Evolutionary conservation across 2,888 invertebrate species (phyloP).

Genomic region (Limenitis camilla): DNA sequence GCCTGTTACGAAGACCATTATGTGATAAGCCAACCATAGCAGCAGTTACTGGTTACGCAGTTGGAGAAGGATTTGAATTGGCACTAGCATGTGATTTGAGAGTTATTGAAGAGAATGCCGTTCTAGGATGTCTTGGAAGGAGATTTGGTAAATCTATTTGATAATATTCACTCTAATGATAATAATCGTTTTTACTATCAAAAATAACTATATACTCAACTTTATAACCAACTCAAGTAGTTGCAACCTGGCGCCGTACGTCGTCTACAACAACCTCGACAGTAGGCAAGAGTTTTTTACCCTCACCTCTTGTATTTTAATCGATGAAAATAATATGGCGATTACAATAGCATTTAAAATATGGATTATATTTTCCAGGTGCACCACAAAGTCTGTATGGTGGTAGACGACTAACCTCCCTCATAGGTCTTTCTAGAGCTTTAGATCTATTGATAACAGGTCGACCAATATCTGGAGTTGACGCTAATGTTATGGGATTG

Average conservation of each 20-base stretch:
- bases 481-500: slow-evolving; percentile 88
- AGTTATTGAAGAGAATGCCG: slow-evolving; percentile 88
- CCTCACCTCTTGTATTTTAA: too few species aligned
- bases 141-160: slow-evolving; percentile 86
- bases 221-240: too few species aligned
- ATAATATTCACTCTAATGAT: too few species aligned
- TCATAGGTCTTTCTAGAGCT: slow-evolving; percentile 89
- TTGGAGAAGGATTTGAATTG: slow-evolving; percentile 93
- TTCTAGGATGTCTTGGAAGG: slow-evolving; percentile 89
- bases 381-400: slow-evolving; percentile 90
- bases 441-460: slow-evolving; percentile 94
- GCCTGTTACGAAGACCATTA: slow-evolving; percentile 68
- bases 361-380: slow-evolving; percentile 54
- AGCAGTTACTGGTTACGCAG: slow-evolving; percentile 91
- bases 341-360: background rate
- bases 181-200: too few species aligned
- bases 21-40: slow-evolving; percentile 91
- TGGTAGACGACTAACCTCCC: slow-evolving; percentile 85
- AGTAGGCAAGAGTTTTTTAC: background rate
- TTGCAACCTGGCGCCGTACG: background rate
- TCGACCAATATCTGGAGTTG: slow-evolving; percentile 81
- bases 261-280: background rate
- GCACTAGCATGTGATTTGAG: slow-evolving; percentile 93
- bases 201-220: too few species aligned
- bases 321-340: background rate